phyloP scores from a whole-genome alignment of 2,888 invertebrate species.

The Sarcophaga variegata region DNA sequence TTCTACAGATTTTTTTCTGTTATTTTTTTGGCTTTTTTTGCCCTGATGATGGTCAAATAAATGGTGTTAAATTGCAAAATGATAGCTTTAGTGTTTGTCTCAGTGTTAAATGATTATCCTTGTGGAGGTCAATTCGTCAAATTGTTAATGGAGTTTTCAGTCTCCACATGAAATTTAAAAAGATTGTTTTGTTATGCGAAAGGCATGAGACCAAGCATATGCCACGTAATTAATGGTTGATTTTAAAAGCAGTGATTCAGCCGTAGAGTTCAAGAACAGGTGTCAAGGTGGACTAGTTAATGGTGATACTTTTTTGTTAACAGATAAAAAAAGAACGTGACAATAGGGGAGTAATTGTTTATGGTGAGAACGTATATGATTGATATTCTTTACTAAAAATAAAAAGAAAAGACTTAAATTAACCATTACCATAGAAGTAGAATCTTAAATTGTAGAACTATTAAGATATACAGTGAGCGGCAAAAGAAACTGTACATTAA shows the following conservation, averaged over 20 bases:
- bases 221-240: conserved; percentile 22
- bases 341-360: too few species aligned
- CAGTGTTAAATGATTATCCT: conserved; percentile 43
- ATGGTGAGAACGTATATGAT: too few species aligned
- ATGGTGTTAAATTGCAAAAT: conserved; percentile 52
- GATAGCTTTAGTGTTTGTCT: conserved; percentile 42
- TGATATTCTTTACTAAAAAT: too few species aligned
- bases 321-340: too few species aligned
- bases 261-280: background rate
- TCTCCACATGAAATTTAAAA: background rate
- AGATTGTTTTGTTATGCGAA: background rate
- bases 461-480: too few species aligned
- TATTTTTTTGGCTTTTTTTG: background rate
- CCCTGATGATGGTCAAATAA: conserved; percentile 23
- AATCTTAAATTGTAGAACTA: too few species aligned
- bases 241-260: background rate
- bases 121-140: conserved; percentile 13
- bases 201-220: background rate
- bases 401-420: too few species aligned
- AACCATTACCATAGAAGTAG: too few species aligned
- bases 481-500: too few species aligned
- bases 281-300: background rate
- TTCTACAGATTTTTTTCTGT: background rate
- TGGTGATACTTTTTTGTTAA: background rate
- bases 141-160: conserved; percentile 15